A percentile compares a stretch with the other conserved stretches of the same genome.
These are phyloP conservation scores for Lipotes vexillifer DNA, from an alignment of 2,113 vertebrate species.

Conservation along the genomic window DNA sequence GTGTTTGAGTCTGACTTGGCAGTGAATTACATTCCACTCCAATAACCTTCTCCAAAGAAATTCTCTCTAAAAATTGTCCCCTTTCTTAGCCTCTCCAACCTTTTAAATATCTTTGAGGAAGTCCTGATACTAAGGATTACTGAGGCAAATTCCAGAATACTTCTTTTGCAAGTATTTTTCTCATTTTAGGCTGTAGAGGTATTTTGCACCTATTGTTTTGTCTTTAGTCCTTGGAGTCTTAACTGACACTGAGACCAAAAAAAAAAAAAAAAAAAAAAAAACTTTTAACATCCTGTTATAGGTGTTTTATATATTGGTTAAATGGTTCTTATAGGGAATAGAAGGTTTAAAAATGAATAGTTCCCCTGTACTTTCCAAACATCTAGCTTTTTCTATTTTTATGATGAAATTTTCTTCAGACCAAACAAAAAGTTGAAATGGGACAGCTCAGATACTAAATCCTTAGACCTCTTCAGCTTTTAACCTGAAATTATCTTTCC, in stretches of 20 bases:
- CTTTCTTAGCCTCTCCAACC: neutral
- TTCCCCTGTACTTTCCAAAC: neutral
- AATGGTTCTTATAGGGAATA: neutral
- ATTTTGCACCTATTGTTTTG: neutral
- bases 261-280: neutral
- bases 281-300: neutral
- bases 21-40: neutral
- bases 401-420: constrained; percentile 10
- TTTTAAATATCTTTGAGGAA: neutral
- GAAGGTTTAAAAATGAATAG: neutral
- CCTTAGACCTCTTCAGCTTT: constrained; percentile 25
- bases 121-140: neutral
- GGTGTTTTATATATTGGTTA: neutral
- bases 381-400: constrained; percentile 39
- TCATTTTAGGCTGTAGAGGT: neutral
- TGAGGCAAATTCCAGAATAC: neutral
- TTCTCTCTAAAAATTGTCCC: constrained; percentile 3
- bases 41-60: neutral
- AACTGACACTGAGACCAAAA: neutral
- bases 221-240: neutral
- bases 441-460: constrained; percentile 9
- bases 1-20: neutral
- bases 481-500: constrained; percentile 44
- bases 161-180: neutral
- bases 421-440: neutral